These are phyloP conservation scores for Tetragnatha montana DNA, from an alignment of 2,888 invertebrate species.

Conservation along the genomic window DNA sequence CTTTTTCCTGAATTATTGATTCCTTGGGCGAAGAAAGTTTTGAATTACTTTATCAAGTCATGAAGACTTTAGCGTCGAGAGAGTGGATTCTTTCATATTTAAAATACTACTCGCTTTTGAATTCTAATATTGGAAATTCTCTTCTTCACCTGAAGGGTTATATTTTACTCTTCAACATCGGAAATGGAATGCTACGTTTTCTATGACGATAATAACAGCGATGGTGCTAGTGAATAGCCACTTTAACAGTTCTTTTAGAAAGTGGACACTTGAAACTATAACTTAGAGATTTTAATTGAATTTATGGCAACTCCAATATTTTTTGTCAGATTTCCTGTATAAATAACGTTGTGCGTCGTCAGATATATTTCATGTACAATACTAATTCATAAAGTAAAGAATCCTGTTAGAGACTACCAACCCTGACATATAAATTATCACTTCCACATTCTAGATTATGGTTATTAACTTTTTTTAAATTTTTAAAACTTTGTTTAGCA, in stretches of 20 bases:
- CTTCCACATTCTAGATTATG: no score
- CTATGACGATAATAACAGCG: constrained; percentile 5
- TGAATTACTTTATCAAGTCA: constrained; percentile 69
- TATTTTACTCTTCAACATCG: constrained; percentile 42
- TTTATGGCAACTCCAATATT: no score
- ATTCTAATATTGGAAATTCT: constrained; percentile 43
- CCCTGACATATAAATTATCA: no score
- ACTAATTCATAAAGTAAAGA: no score
- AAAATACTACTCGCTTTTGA: constrained; percentile 56
- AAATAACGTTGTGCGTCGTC: no score
- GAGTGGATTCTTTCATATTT: constrained; percentile 54
- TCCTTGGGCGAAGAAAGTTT: constrained; percentile 51
- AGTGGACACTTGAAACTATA: neutral
- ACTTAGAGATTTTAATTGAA: no score
- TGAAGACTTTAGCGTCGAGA: constrained; percentile 54
- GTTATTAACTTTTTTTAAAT: no score
- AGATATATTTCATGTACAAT: no score
- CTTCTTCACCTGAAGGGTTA: constrained; percentile 35
- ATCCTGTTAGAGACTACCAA: no score
- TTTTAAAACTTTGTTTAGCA: no score
- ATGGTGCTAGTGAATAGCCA: constrained; percentile 28
- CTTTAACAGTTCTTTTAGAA: constrained; percentile 7
- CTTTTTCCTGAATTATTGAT: constrained; percentile 64
- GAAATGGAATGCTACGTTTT: constrained; percentile 40
- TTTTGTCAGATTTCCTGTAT: no score